These are phyloP conservation scores for Mareca strepera DNA, from an alignment of 2,797 vertebrate species.

Conservation along the genomic window DNA sequence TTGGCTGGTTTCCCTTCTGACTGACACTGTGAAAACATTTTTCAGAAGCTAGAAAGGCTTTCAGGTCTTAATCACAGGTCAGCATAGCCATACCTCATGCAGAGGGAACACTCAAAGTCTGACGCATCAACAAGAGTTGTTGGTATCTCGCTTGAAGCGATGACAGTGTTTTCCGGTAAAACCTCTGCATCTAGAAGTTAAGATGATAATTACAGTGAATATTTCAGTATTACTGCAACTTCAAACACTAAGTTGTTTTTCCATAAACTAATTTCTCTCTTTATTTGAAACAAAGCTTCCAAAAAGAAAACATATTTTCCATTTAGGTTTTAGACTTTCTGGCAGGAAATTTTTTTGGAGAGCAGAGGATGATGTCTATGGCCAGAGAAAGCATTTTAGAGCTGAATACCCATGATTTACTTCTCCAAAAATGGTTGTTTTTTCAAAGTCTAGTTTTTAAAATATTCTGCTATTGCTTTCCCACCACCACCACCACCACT, in stretches of 20 bases:
- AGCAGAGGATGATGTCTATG: not conserved
- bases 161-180: constrained; percentile 24
- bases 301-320: not conserved
- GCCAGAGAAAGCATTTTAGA: constrained; percentile 21
- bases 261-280: not conserved
- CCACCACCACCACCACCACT: constrained; percentile 14
- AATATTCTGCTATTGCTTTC: constrained; percentile 37
- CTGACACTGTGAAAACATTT: not conserved
- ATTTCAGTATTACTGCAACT: not conserved
- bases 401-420: constrained; percentile 2
- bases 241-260: not conserved
- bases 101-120: constrained; percentile 91
- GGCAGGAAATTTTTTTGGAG: not conserved
- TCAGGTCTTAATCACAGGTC: not conserved
- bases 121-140: constrained; percentile 82
- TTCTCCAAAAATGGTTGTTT: constrained; percentile 7
- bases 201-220: not conserved
- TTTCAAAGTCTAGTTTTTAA: constrained; percentile 6
- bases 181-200: constrained; percentile 72
- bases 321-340: not conserved
- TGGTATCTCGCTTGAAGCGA: constrained; percentile 69
- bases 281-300: too few relatives aligned
- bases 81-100: constrained; percentile 84
- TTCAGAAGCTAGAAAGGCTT: not conserved
- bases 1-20: not conserved